These are phyloP conservation scores for Argopecten irradians DNA, from an alignment of 1,140 invertebrate genomes.

Conservation along the genomic window DNA sequence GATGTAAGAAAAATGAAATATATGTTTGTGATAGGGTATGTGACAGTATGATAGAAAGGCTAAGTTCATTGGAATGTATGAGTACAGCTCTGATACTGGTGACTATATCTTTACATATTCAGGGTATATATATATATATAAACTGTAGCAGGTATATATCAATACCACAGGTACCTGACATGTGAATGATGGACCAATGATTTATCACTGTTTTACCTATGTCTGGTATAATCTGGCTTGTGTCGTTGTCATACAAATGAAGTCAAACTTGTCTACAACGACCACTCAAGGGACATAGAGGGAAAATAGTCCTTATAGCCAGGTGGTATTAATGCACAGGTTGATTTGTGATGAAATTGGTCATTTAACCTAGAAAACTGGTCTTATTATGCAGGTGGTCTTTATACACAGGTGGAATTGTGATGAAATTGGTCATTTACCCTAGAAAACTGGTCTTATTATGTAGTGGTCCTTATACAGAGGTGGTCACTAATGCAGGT, in stretches of 20 bases:
- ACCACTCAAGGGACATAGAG: too few species aligned
- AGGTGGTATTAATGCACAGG: too few species aligned
- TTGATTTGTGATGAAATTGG: too few species aligned
- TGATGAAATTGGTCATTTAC: too few species aligned
- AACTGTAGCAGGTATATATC: too few species aligned
- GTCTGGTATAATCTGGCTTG: neutral
- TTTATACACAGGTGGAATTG: too few species aligned
- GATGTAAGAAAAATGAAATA: neutral
- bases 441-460: too few species aligned
- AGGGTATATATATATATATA: neutral
- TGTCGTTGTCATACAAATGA: neutral
- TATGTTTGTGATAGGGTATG: neutral
- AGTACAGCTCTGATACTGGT: neutral
- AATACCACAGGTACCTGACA: neutral
- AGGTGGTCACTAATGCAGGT: too few species aligned
- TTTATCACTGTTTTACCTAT: neutral
- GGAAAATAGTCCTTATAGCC: too few species aligned
- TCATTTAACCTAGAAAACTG: too few species aligned
- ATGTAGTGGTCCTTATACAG: too few species aligned
- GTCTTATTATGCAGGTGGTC: too few species aligned
- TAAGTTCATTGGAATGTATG: neutral
- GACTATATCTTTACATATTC: neutral
- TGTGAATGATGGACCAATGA: neutral
- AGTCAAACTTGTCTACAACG: neutral
- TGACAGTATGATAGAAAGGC: neutral